A percentile compares a stretch with the other conserved stretches of the same genome.
Conservation (phyloP, 1,140 invertebrate species). For the Aphelinus certus region DNA sequence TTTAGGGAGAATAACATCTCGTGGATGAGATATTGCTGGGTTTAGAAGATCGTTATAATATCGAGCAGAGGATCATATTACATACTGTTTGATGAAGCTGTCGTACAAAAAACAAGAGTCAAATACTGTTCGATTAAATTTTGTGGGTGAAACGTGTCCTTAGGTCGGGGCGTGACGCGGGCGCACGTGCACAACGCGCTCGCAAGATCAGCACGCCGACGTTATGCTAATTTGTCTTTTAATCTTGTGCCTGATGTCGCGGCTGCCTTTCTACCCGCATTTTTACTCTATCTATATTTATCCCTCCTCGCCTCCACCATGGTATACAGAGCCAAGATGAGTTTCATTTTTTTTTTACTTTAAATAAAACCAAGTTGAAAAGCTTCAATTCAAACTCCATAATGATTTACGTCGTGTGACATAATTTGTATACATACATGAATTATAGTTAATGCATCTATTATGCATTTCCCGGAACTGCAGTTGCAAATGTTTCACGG, state of each 20-base stretch:
- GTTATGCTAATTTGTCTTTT: conserved; percentile 61
- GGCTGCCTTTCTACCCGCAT: conserved; percentile 42
- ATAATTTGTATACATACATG: no score
- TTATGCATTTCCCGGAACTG: no score
- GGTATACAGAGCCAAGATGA: neutral
- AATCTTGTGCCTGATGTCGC: conserved; percentile 50
- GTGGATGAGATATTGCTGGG: neutral
- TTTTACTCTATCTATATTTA: conserved; percentile 35
- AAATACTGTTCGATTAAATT: conserved; percentile 15
- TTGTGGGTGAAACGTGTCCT: neutral
- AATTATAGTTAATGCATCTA: no score
- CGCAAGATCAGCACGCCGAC: conserved; percentile 43
- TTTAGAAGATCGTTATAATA: conserved; percentile 9
- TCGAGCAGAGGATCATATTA: neutral
- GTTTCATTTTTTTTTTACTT: conserved; percentile 20
- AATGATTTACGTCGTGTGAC: neutral
- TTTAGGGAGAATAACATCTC: neutral
- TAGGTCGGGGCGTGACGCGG: neutral
- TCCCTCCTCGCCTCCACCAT: neutral
- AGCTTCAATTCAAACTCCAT: conserved; percentile 9
- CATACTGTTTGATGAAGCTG: neutral
- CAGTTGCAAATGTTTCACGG: no score
- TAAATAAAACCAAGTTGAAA: conserved; percentile 20
- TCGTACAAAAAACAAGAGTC: neutral
- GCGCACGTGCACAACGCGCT: conserved; percentile 17